A percentile compares a stretch with the other conserved stretches of the same genome.
phyloP scores from a whole-genome alignment of 2,113 vertebrate species.

The Labeo rohita region DNA sequence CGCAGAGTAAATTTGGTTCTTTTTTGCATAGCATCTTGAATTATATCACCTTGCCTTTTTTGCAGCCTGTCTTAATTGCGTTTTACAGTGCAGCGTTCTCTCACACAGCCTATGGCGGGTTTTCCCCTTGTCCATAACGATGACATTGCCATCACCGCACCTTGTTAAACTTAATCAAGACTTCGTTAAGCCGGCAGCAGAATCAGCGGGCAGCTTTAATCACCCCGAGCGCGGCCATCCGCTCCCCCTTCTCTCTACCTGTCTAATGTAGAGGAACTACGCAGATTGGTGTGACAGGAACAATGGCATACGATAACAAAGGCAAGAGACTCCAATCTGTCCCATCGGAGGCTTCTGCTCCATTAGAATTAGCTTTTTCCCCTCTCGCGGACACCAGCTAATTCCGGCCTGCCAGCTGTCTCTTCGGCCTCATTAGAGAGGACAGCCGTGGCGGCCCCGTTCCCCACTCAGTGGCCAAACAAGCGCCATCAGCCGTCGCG shows the following conservation, averaged over 20 bases:
- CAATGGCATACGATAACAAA: conserved; percentile 44
- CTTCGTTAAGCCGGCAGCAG: conserved; percentile 43
- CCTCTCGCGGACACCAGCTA: conserved; percentile 3
- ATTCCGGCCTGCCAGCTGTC: conserved; percentile 40
- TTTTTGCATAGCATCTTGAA: conserved; percentile 15
- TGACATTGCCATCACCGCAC: conserved; percentile 31
- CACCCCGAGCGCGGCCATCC: conserved; percentile 1
- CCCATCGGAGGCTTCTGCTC: conserved; percentile 10
- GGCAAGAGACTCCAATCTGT: conserved; percentile 45
- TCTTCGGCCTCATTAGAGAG: conserved; percentile 42
- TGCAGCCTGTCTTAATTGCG: neutral
- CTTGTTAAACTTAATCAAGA: conserved; percentile 51
- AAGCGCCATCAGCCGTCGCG: neutral
- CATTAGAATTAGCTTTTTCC: conserved; percentile 39
- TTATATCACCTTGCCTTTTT: conserved; percentile 17
- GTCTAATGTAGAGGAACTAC: conserved; percentile 34
- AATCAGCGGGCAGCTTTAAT: conserved; percentile 38
- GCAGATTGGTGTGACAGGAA: conserved; percentile 28
- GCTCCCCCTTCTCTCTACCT: conserved; percentile 9
- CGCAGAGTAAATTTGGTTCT: neutral
- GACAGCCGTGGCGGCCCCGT: neutral
- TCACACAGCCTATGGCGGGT: neutral
- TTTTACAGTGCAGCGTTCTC: neutral
- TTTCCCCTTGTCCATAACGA: conserved; percentile 32
- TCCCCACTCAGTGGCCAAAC: conserved; percentile 3